Percentiles rank a stretch among this genome's conserved stretches.
Evolutionary conservation across 2,888 invertebrate genomes (phyloP).

Genomic region (Hyles lineata): DNA sequence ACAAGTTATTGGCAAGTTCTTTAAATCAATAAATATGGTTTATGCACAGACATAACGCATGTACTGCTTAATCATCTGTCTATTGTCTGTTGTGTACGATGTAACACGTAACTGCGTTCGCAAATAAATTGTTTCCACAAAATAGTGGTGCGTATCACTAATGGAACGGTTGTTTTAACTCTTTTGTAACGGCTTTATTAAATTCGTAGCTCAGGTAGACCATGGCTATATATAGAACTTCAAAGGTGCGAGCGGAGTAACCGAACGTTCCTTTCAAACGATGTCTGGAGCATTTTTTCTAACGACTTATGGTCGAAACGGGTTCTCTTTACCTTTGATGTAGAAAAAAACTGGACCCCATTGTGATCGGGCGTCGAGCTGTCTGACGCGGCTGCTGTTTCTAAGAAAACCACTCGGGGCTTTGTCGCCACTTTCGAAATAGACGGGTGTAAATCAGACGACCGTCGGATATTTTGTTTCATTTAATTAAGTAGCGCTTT

Average conservation of each 20-base stretch:
- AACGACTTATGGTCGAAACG: constrained; percentile 65
- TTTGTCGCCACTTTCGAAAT: constrained; percentile 47
- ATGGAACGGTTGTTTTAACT: constrained; percentile 49
- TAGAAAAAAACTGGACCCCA: constrained; percentile 72
- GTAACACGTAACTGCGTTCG: constrained; percentile 41
- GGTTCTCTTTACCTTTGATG: constrained; percentile 64
- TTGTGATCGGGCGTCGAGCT: constrained; percentile 81
- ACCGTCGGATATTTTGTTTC: constrained; percentile 32
- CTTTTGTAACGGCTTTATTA: constrained; percentile 63
- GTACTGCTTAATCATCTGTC: neutral
- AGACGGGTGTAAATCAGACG: constrained; percentile 33
- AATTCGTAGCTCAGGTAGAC: constrained; percentile 58
- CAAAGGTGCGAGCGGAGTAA: constrained; percentile 63
- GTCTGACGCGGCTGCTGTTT: constrained; percentile 75
- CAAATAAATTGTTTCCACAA: constrained; percentile 29
- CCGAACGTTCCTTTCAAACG: constrained; percentile 66
- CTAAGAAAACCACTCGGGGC: constrained; percentile 65
- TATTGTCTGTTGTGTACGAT: constrained; percentile 22
- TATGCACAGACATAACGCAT: neutral
- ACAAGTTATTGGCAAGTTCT: neutral
- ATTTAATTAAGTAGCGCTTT: constrained; percentile 30
- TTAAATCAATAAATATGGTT: neutral
- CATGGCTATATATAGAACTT: constrained; percentile 67
- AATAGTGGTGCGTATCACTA: constrained; percentile 28
- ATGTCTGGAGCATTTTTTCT: constrained; percentile 70